Percentiles rank a stretch among this genome's conserved stretches.
These are phyloP conservation scores for Morelia viridis DNA, from an alignment of 2,797 vertebrate genomes.

Conservation along the genomic window DNA sequence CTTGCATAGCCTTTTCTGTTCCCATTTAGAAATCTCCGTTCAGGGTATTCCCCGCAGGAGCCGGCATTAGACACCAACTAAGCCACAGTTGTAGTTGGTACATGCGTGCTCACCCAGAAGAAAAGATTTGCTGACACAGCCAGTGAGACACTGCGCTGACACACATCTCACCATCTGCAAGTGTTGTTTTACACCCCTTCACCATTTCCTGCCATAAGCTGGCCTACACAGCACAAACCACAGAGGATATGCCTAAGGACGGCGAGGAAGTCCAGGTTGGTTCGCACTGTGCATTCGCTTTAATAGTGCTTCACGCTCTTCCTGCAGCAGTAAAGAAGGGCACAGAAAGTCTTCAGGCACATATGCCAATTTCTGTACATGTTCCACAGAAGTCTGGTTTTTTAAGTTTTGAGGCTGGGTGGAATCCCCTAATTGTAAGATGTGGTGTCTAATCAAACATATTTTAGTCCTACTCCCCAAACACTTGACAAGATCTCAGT, in stretches of 20 bases:
- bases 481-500: not conserved
- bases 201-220: slow-evolving; percentile 57
- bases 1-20: accelerated
- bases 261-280: slow-evolving; percentile 39
- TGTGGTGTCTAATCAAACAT: not conserved
- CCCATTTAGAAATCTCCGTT: slow-evolving; percentile 34
- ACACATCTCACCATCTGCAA: not conserved
- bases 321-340: not conserved
- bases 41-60: not conserved
- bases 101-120: not conserved
- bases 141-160: slow-evolving; percentile 16
- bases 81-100: slow-evolving; percentile 16
- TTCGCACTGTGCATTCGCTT: slow-evolving; percentile 26
- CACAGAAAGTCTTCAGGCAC: slow-evolving; percentile 14
- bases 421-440: not conserved
- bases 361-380: not conserved
- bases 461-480: not conserved
- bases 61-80: slow-evolving; percentile 19
- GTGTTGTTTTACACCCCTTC: slow-evolving; percentile 34
- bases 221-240: slow-evolving; percentile 8
- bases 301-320: slow-evolving; percentile 23
- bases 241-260: slow-evolving; percentile 54
- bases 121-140: slow-evolving; percentile 62
- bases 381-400: not conserved
- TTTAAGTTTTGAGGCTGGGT: not conserved